Base-by-base conservation (phyloP, 2,113 vertebrate species). In the Ancistrus triradiatus region DNA sequence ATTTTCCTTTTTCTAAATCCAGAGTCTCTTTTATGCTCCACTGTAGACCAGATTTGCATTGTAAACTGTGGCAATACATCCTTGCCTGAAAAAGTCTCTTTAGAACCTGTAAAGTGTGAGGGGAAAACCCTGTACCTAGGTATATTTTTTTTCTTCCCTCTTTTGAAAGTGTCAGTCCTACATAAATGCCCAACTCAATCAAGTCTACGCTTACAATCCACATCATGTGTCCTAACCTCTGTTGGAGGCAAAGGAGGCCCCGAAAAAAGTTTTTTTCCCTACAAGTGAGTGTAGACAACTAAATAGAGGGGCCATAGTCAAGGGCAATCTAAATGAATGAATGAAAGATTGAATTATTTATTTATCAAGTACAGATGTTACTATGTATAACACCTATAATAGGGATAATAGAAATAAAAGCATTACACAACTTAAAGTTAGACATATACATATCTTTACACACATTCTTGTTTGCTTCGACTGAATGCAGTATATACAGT, bases 1-100 rank as follows among this genome's bases (percentile, higher is more conserved):
- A n/a, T n/a, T n/a, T n/a, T n/a, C n/a, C n/a, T 48, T 61, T 17
- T 46, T 13, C 42, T 61, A 21, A 18, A 21, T 18, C 25, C 25
- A 40, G 14, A 11, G 25, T 46, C 50, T 55, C 40, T 27, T 65
- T 65, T 55, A 55, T 65, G 17, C 27, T 53, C 66, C 42, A 11
- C 56, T 42, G 55, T 18, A 22, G 18, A 25, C 47, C 38, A 61
- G 28, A 68, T 35, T 17, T 38, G n/a, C n/a, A n/a, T n/a, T n/a
- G n/a, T n/a, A n/a, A n/a, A n/a, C n/a, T n/a, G n/a, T n/a, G n/a
- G n/a, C n/a, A n/a, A n/a, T n/a, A n/a, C n/a, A n/a, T n/a, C n/a
- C n/a, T n/a, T n/a, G n/a, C n/a, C n/a, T n/a, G n/a, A 58, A 68
- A 69, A 48, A 62, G 15, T 52, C 42, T 27, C 38, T 69, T 69